Evolutionary conservation across 2,797 vertebrate genomes (phyloP), one percentile per base, ranked within the genome.

Genomic region (Gallirallus australis): DNA sequence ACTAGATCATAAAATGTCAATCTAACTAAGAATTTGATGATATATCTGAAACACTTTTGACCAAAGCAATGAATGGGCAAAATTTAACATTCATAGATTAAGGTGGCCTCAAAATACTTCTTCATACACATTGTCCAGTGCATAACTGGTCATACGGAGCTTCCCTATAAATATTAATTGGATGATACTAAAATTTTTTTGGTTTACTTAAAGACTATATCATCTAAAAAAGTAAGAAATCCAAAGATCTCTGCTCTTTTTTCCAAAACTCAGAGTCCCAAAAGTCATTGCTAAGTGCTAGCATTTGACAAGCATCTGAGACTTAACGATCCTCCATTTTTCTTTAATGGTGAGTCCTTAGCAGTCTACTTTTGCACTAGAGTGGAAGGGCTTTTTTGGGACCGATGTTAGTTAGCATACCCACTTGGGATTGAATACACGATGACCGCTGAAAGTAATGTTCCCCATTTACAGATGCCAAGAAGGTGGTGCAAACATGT

Each of bases 361-460:
- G 11, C 7, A 37, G 2, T 50, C 27, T 56, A 16, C 15, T 68
- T 86, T 68, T 84, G 52, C 12, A 28, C 6, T 19, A 28, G 27
- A 40, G 6, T 53, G 40, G 53, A 86, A 92, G 4, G 0, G 15
- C 31, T 82, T 69, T 30, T 30, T 1, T 0, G 15, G 1, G 3
- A 28, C 6, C 79, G 6, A 48, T 45, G 15, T 31, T 54, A 50
- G 7, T 39, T 50, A 64, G 15, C 31, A 28, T 6, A 31, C 3
- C 3, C 39, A 4, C 6, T 75, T 83, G 23, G 12, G 53, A 39
- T 78, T 83, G 52, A 17, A 47, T 48, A 75, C 2, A 4, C 42
- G 6, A 30, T 10, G 73, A 45, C 25, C 54, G 13, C 17, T 53
- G 31, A 79, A 85, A 72, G 11, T 72, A 28, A 11, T 12, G 21